A percentile compares a stretch with the other conserved stretches of the same genome.
Conservation (phyloP, 2,888 invertebrate genomes). For the Andrena minutula region DNA sequence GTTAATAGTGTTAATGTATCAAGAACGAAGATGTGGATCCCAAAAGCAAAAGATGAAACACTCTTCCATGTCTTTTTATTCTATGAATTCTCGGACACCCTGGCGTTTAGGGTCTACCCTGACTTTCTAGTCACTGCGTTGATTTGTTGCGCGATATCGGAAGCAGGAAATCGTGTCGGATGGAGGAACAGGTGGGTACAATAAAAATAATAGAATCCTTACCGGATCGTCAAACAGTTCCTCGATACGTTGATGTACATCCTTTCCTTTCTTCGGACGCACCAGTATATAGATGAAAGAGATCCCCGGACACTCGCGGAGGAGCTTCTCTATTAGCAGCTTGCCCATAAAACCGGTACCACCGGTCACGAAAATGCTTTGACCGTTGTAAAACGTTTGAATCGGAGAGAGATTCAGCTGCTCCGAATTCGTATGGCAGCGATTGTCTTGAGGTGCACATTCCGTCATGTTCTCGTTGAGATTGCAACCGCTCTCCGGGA, state of each 20-base stretch:
- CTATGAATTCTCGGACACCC: too few relatives aligned
- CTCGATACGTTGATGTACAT: slow-evolving; percentile 85
- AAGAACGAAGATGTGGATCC: too few relatives aligned
- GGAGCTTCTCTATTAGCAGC: slow-evolving; percentile 89
- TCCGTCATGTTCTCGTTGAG: slow-evolving; percentile 74
- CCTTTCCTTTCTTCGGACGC: slow-evolving; percentile 87
- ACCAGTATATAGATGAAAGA: slow-evolving; percentile 87
- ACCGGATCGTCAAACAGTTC: slow-evolving; percentile 85
- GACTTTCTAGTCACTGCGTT: too few relatives aligned
- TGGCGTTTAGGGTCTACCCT: too few relatives aligned
- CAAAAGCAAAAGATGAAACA: too few relatives aligned
- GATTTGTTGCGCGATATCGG: too few relatives aligned
- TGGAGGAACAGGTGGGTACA: too few relatives aligned
- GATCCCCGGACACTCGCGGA: slow-evolving; percentile 88
- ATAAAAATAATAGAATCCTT: slow-evolving; percentile 45
- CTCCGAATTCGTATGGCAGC: slow-evolving; percentile 25
- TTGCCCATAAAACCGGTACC: slow-evolving; percentile 90
- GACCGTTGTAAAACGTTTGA: slow-evolving; percentile 86
- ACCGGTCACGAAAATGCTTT: slow-evolving; percentile 88
- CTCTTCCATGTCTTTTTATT: too few relatives aligned
- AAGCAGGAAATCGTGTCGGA: not conserved
- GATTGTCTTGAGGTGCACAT: slow-evolving; percentile 63
- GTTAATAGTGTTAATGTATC: too few relatives aligned
- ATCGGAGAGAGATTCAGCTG: slow-evolving; percentile 79
- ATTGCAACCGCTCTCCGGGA: slow-evolving; percentile 76